These are phyloP conservation scores for Leptodactylus fuscus DNA, from an alignment of 2,113 vertebrate species.

Conservation along the genomic window DNA sequence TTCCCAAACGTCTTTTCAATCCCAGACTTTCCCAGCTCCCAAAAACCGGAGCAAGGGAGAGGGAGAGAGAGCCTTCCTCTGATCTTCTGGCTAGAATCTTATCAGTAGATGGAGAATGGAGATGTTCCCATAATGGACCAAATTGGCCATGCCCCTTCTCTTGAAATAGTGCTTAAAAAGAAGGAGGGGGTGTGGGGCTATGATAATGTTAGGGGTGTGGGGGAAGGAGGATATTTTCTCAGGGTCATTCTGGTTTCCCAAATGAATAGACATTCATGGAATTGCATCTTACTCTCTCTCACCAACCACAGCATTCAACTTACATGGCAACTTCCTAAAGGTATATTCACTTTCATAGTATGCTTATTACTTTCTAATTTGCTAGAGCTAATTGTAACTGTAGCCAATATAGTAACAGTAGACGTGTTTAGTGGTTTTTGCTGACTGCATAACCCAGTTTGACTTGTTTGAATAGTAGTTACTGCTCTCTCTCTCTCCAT, in stretches of 20 bases:
- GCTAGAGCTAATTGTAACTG: background rate
- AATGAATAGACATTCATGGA: constrained; percentile 51
- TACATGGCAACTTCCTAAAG: constrained; percentile 33
- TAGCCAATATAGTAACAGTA: background rate
- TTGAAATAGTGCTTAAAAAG: constrained; percentile 37
- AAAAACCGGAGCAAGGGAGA: constrained; percentile 3
- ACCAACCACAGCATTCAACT: background rate
- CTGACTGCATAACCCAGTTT: background rate
- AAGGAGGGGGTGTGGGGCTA: constrained; percentile 26
- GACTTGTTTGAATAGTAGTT: background rate
- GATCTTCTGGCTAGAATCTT: constrained; percentile 45
- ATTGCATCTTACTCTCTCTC: constrained; percentile 17
- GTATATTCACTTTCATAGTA: constrained; percentile 6
- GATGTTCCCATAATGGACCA: constrained; percentile 51
- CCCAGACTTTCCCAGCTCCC: constrained; percentile 50
- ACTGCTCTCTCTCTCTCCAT: background rate
- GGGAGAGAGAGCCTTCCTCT: background rate
- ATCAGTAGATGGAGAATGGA: constrained; percentile 46
- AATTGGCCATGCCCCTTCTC: constrained; percentile 37
- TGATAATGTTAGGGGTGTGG: constrained; percentile 51
- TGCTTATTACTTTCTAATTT: background rate
- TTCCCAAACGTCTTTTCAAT: constrained; percentile 53
- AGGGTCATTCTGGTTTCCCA: constrained; percentile 47
- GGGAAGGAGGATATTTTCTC: constrained; percentile 37
- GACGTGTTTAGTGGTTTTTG: background rate